Base-by-base conservation (phyloP, 1,140 invertebrate genomes). In the Phymorhynchus buccinoides region DNA sequence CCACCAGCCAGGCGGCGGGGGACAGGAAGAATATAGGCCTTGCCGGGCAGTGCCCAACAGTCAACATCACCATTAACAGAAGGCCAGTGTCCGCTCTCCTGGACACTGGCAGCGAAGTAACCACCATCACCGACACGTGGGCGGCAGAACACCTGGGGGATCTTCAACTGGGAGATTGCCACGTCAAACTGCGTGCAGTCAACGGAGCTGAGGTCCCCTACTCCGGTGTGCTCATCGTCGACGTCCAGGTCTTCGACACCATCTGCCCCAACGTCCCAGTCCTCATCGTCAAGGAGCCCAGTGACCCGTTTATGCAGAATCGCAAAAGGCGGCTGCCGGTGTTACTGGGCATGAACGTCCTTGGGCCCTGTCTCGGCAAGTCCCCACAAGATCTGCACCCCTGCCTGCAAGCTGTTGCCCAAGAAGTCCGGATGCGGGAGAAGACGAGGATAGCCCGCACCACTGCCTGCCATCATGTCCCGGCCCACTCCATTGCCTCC, bases 191-290 rank as follows among this genome's bases (percentile, higher is more conserved):
- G 30, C 18, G 52, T 14, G 56, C 48, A 22, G 56, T 44, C 1
- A 66, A 41, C 37, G 80, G 80, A 66, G n/a, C 39, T 6, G 80
- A 82, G 37, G 22, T 82, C 16, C 80, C 80, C 27, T 82, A 82
- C 32, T 35, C 14, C 30, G 80, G 80, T 14, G 32, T 82, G 16
- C 7, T 37, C 3, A 30, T 62, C 14, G 56, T 66, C 22, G 56
- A 82, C 32, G 14, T 82, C 1, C 1, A 3, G 52, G 32, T 82
- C 14, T 82, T 82, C 3, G 52, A 30, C 14, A n/a, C 22, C 7
- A 4, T 12, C n/a, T 1, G 44, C n/a, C 48, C 27, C 6, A 66
- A 66, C 14, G n/a, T 62, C 4, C 62, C 48, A 9, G 37, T 82
- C 4, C 30, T 82, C 1, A 56, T 82, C 6, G 80, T 82, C n/a